Conservation (phyloP, 2,797 vertebrate genomes). For the Chaunax sp. region DNA sequence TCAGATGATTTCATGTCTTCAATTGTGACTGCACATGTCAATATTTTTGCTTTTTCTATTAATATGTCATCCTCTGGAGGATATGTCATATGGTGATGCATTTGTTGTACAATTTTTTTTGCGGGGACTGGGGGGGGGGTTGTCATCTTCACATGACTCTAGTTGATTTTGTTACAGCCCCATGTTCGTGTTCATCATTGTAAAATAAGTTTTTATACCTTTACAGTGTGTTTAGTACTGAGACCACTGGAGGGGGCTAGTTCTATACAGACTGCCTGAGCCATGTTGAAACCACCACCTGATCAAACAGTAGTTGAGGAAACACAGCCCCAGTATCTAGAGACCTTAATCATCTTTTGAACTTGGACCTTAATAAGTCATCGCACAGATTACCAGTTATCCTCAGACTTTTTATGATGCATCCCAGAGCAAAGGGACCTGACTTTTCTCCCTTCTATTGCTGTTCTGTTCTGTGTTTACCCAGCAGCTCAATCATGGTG, state of each 20-base stretch:
- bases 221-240: background rate
- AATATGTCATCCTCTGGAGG: no score
- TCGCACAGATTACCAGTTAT: background rate
- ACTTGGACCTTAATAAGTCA: background rate
- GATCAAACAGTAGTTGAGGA: conserved; percentile 20
- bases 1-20: no score
- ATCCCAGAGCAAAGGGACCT: conserved; percentile 39
- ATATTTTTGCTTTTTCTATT: no score
- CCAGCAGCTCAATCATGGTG: conserved; percentile 58
- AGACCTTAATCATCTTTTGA: conserved; percentile 4
- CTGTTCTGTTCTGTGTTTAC: conserved; percentile 60
- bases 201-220: no score
- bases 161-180: no score
- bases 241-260: conserved; percentile 66
- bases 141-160: no score
- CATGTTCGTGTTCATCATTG: no score
- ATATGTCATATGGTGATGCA: no score
- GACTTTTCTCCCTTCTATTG: conserved; percentile 38
- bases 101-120: no score
- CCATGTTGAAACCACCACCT: conserved; percentile 27
- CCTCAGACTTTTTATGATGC: background rate
- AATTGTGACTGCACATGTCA: no score
- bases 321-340: background rate
- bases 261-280: conserved; percentile 10
- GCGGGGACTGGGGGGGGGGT: no score